Base-by-base conservation (phyloP, 2,113 vertebrate genomes). In the Athene noctua region DNA sequence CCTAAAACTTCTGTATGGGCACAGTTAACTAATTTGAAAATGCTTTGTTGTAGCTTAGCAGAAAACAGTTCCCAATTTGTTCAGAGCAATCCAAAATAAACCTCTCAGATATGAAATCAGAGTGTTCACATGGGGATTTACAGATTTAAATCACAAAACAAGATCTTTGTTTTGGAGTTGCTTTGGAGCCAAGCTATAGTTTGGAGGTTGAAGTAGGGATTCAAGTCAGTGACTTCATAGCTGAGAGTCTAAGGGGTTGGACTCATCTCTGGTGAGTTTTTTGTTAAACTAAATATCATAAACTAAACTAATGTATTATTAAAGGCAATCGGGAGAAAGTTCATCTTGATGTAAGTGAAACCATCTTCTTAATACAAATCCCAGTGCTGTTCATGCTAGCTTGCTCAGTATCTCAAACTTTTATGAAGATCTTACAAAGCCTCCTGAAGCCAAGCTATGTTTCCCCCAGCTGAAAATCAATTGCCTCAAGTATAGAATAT, bases 141-240 rank as follows among this genome's bases (percentile, higher is more conserved):
- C 32, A 84, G 72, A 78, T 92, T 84, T 80, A 92, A 96, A 97
- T 84, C 88, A 80, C 94, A 95, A 96, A 95, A 91, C 75, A 94
- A 86, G 49, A 74, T 47, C 80, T 94, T 92, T 94, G 94, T 92
- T 94, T 93, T 59, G 61, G 57, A 88, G 68, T 52, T 88, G 38
- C 52, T 88, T 78, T 94, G 86, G 80, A 96, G 51, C 65, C 75
- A 90, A 92, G 57, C 57, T 90, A 63, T 21, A 90, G 59, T 80
- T 88, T 4, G 6, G 68, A 59, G 75, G 47, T 20, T 88, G 59
- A 90, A 85, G 19, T 9, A 57, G 15, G n/a, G 80, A 89, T 84
- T 89, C 63, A 81, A 96, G 82, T 86, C 82, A 86, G n/a, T 90
- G 92, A 93, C 52, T 95, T 92, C 83, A 84, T 29, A 83, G 55